Conservation (phyloP, 2,888 invertebrate species). For the Chymomyza fuscimana region DNA sequence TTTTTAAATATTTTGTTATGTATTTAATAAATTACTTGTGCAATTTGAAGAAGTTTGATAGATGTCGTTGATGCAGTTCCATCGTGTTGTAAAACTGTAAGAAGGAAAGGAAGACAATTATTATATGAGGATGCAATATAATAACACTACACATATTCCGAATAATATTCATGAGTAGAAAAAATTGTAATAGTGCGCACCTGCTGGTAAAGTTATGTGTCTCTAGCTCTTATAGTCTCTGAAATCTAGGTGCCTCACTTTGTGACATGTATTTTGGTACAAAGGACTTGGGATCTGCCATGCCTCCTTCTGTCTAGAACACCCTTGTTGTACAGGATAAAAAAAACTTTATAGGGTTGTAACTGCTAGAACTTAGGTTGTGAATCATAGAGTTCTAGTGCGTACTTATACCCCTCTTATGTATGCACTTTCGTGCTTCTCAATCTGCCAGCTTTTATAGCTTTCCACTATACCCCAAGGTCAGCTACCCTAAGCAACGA, state of each 20-base stretch:
- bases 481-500: constrained; percentile 33
- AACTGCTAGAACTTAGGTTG: not conserved
- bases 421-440: too few species aligned
- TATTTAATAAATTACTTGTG: constrained; percentile 37
- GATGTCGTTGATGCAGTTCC: constrained; percentile 76
- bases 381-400: too few species aligned
- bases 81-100: constrained; percentile 68
- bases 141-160: not conserved
- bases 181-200: too few species aligned
- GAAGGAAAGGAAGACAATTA: not conserved
- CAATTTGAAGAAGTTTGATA: constrained; percentile 76
- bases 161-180: too few species aligned
- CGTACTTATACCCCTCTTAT: too few species aligned
- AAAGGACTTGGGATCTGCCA: too few species aligned
- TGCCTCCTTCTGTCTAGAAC: too few species aligned
- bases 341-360: not conserved
- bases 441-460: too few species aligned
- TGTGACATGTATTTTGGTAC: too few species aligned
- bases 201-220: too few species aligned
- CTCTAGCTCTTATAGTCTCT: too few species aligned
- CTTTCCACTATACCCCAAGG: not conserved
- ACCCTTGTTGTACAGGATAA: not conserved
- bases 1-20: constrained; percentile 43
- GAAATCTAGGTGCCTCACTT: too few species aligned
- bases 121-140: not conserved